Evolutionary conservation across 1,140 invertebrate genomes (phyloP), one percentile per base, ranked within the genome.

Genomic region (Neodiprion pinetum): DNA sequence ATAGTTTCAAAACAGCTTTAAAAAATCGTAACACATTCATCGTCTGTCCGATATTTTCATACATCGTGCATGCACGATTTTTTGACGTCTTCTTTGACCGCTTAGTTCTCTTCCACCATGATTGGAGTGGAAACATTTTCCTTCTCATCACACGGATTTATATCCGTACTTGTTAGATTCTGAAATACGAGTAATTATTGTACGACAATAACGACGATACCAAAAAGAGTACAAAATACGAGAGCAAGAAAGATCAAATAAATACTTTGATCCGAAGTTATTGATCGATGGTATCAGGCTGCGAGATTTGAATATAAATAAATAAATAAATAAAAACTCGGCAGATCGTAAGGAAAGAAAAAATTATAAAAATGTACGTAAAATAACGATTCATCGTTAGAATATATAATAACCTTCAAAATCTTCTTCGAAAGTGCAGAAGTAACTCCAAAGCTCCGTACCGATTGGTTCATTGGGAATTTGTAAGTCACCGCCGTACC

Each of bases 401-500:
- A 14, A 14, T 12, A 61, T 61, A 17, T 21, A 80, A 81, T 83
- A 89, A 93, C 92, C 80, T 83, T 88, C 80, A 75, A 90, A 92
- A 48, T 90, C 85, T 10, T 90, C 83, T 72, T 91, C 85, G 74
- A 91, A 93, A 71, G 81, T 83, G 67, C 85, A 85, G 50, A 92
- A 83, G 80, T 91, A 89, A 14, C 92, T 86, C 50, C 86, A 90
- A 7, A 92, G 79, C 9, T 87, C 71, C 53, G 87, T 77, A 10
- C 90, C 89, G 49, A 81, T 67, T n/a, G 89, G 86, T 21, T 89
- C 88, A 28, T 88, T 79, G 21, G 90, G 87, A 76, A 90, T 83
- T 8, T 89, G 85, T 47, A 91, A 80, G 5, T 90, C 90, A 3
- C 96, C 96, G 0, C 94, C 95, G 68, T 93, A 93, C 76, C 90